Evolutionary conservation across 1,140 invertebrate genomes (phyloP).

Genomic region (Leptonema lineaticorne): DNA sequence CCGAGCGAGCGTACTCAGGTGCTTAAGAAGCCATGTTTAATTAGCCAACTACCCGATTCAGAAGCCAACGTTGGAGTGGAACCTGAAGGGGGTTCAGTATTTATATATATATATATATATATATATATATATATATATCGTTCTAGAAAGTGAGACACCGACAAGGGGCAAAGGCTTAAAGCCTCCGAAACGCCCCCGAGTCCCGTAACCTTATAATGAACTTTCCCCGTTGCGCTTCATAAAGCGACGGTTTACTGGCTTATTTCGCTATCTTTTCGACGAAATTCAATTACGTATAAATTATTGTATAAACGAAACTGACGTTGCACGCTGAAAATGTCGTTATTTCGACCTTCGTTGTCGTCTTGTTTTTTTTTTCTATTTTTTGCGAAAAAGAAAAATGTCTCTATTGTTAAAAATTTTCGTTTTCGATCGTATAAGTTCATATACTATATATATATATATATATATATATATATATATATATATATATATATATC

Average conservation of each 20-base stretch:
- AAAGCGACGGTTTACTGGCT: not conserved
- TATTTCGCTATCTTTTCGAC: not conserved
- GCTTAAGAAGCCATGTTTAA: conserved; percentile 28
- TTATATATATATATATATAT: too few species aligned
- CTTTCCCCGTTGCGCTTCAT: not conserved
- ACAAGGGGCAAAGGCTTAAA: conserved; percentile 13
- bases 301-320: too few species aligned
- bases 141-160: not conserved
- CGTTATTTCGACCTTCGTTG: too few species aligned
- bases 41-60: conserved; percentile 18
- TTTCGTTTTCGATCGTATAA: too few species aligned
- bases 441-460: too few species aligned
- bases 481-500: too few species aligned
- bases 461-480: too few species aligned
- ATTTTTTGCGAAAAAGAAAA: too few species aligned
- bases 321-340: too few species aligned
- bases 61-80: not conserved
- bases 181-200: not conserved
- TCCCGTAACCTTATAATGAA: conserved; percentile 12
- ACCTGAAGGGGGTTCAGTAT: not conserved
- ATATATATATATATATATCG: not conserved
- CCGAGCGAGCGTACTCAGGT: conserved; percentile 14
- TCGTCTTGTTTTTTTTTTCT: too few species aligned
- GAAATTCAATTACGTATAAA: not conserved
- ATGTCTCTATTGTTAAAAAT: too few species aligned